Evolutionary conservation across 1,140 invertebrate genomes (phyloP), one percentile per base, ranked within the genome.

Genomic region (Tribolium madens): DNA sequence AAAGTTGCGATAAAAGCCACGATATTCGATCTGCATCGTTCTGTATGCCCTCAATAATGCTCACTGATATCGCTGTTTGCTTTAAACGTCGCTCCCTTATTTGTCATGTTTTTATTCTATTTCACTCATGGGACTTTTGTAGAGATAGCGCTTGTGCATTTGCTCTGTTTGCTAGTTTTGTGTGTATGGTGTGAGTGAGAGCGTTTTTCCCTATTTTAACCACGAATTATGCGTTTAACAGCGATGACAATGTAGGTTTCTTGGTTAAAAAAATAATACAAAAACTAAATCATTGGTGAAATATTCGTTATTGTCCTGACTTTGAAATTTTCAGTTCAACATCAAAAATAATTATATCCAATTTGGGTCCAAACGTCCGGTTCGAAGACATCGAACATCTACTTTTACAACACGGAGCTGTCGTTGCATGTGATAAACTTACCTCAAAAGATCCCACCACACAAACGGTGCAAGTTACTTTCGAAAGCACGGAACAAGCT

Each of bases 301-400:
- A n/a, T n/a, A n/a, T n/a, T n/a, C n/a, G n/a, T n/a, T n/a, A n/a
- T n/a, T n/a, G n/a, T n/a, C n/a, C n/a, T n/a, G n/a, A n/a, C n/a
- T n/a, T n/a, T n/a, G n/a, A n/a, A n/a, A n/a, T n/a, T n/a, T n/a
- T n/a, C n/a, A n/a, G n/a, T 89, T 90, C 92, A 86, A 91, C 91
- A 76, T 90, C 91, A 84, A 95, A 94, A 88, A 91, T 97, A 81
- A 90, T 96, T 82, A 92, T 97, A 87, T 94, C 93, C 87, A 96
- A 96, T 86, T 89, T 97, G 84, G 93, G 95, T 79, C 88, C 90
- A 80, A 92, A 95, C 87, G 89, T 92, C 78, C 91, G 91, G 84
- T 90, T 93, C 86, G 95, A 96, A 86, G 95, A 97, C 87, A 90
- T 97, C 86, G 93, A 96, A 87, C 89, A 90, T 77, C 88, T 97